Evolutionary conservation across 1,140 invertebrate species (phyloP).

Genomic region (Cepaea nemoralis): DNA sequence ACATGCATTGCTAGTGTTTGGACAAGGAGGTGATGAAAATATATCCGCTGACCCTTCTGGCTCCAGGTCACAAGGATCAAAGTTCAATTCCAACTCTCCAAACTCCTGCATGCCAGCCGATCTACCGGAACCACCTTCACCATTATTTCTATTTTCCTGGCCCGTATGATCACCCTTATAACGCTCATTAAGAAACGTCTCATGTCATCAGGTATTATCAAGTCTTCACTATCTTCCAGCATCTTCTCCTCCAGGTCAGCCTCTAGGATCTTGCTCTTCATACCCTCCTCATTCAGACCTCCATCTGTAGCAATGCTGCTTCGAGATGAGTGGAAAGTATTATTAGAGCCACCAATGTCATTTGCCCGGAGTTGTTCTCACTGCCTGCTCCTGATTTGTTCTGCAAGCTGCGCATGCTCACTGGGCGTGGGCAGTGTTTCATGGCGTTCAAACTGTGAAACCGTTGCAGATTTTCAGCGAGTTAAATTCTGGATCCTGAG

Average conservation of each 20-base stretch:
- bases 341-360: slow-evolving; percentile 57
- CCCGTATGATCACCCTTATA: slow-evolving; percentile 45
- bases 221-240: slow-evolving; percentile 83
- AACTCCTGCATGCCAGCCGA: slow-evolving; percentile 30
- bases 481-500: slow-evolving; percentile 69
- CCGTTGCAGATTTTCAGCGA: slow-evolving; percentile 67
- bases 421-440: slow-evolving; percentile 72
- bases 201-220: slow-evolving; percentile 96
- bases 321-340: slow-evolving; percentile 70
- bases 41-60: neutral
- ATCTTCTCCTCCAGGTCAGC: slow-evolving; percentile 79
- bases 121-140: neutral
- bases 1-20: neutral
- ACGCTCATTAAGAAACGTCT: slow-evolving; percentile 90
- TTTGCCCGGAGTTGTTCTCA: neutral
- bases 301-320: slow-evolving; percentile 68
- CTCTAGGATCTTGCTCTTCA: slow-evolving; percentile 59
- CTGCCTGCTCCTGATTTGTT: slow-evolving; percentile 53
- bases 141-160: neutral
- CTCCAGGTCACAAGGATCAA: slow-evolving; percentile 34
- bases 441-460: slow-evolving; percentile 72
- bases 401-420: slow-evolving; percentile 58
- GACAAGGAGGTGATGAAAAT: slow-evolving; percentile 4
- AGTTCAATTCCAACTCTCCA: slow-evolving; percentile 32
- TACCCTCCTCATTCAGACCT: slow-evolving; percentile 55